Conservation (phyloP, 2,797 vertebrate genomes). For the Manis crassicaudata region DNA sequence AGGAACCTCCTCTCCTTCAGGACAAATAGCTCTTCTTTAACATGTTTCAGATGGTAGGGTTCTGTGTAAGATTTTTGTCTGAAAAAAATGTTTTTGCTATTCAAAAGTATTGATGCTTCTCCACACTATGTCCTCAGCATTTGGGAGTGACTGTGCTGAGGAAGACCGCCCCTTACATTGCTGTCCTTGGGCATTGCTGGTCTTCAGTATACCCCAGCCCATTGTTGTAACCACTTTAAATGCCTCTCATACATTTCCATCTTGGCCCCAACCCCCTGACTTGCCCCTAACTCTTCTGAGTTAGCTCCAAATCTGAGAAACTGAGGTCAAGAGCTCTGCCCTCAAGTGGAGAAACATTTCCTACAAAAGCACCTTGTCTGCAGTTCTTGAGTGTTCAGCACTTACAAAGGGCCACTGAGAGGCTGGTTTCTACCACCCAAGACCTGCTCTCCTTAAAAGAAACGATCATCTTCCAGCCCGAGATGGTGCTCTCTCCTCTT, state of each 20-base stretch:
- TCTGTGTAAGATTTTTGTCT: neutral
- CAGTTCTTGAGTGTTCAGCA: neutral
- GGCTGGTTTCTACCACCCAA: neutral
- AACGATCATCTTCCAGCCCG: neutral
- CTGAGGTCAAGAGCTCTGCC: neutral
- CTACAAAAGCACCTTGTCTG: neutral
- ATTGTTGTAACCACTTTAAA: neutral
- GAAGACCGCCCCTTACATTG: rapidly evolving
- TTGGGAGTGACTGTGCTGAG: neutral
- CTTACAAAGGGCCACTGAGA: neutral
- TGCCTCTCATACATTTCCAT: neutral
- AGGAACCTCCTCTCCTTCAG: neutral
- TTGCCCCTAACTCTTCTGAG: neutral
- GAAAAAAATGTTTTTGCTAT: neutral
- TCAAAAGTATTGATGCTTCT: neutral
- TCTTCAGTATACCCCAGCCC: neutral
- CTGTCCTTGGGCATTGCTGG: no score
- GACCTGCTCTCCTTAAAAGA: neutral
- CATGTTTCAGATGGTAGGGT: neutral
- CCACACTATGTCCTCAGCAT: no score
- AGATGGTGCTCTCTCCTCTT: neutral
- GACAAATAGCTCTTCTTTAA: neutral
- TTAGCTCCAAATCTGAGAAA: neutral
- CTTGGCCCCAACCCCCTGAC: neutral
- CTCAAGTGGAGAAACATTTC: neutral